These are phyloP conservation scores for Eulimnadia texana DNA, from an alignment of 1,140 invertebrate species.

Conservation along the genomic window DNA sequence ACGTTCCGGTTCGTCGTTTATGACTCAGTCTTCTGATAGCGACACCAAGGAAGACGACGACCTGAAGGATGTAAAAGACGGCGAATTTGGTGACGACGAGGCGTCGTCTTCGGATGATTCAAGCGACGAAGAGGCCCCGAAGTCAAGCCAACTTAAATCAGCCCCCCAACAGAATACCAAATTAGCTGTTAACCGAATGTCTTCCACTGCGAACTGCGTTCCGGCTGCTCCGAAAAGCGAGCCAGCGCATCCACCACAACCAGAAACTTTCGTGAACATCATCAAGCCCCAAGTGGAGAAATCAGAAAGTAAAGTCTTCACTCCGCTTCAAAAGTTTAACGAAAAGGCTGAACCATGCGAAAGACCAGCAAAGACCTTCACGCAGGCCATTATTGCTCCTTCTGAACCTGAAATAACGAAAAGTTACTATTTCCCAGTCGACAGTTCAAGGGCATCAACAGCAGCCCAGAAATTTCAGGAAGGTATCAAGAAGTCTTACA, in stretches of 20 bases:
- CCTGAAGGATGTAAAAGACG: not conserved
- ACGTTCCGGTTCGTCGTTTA: not conserved
- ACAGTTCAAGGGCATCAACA: not conserved
- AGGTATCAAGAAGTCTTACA: conserved; percentile 1
- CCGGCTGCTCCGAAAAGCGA: too few relatives aligned
- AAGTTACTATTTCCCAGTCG: not conserved
- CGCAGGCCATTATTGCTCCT: too few relatives aligned
- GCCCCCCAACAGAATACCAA: not conserved
- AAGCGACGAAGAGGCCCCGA: not conserved
- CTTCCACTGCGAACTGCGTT: too few relatives aligned
- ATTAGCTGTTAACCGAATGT: not conserved
- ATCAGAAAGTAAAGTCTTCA: too few relatives aligned
- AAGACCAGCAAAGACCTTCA: not conserved
- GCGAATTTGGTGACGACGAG: conserved; percentile 5
- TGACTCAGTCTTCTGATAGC: conserved; percentile 1
- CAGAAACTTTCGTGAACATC: too few relatives aligned
- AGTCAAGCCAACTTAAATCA: not conserved
- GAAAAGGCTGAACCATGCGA: not conserved
- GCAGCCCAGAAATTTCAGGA: conserved; percentile 5
- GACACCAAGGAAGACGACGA: not conserved
- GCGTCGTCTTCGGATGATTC: not conserved
- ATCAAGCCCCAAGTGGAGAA: too few relatives aligned
- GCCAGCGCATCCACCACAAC: too few relatives aligned
- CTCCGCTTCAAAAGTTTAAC: too few relatives aligned
- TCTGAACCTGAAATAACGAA: not conserved